Conservation (phyloP, 2,888 invertebrate genomes). For the Melipona bicolor region DNA sequence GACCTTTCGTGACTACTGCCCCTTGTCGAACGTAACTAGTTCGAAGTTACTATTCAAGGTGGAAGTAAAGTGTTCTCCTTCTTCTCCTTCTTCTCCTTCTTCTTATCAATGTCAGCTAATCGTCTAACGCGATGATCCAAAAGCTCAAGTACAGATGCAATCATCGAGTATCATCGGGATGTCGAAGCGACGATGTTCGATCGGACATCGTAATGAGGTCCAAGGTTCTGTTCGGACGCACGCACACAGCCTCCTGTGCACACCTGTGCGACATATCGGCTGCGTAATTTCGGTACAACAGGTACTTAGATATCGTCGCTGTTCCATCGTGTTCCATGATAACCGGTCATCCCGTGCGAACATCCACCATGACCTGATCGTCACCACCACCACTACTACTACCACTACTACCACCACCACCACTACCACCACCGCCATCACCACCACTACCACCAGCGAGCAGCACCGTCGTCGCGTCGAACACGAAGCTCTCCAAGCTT, state of each 20-base stretch:
- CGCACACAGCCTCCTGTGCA: slow-evolving; percentile 20
- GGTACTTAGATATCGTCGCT: slow-evolving; percentile 23
- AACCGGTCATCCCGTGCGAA: slow-evolving; percentile 49
- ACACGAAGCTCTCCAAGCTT: slow-evolving; percentile 44
- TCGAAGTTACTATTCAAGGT: background rate
- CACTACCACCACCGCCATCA: slow-evolving; percentile 28
- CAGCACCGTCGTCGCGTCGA: slow-evolving; percentile 41
- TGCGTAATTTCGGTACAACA: slow-evolving; percentile 35
- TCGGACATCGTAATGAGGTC: slow-evolving; percentile 22
- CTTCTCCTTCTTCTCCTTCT: background rate
- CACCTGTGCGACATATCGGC: slow-evolving; percentile 7
- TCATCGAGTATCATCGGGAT: slow-evolving; percentile 28
- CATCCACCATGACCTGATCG: slow-evolving; percentile 45
- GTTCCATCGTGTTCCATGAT: slow-evolving; percentile 27
- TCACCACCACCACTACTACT: slow-evolving; percentile 22
- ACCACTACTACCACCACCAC: slow-evolving; percentile 26
- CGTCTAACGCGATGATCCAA: slow-evolving; percentile 4
- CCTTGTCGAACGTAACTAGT: background rate
- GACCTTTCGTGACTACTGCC: background rate
- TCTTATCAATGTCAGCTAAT: slow-evolving; percentile 10
- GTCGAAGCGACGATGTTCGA: slow-evolving; percentile 3
- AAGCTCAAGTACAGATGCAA: slow-evolving; percentile 28
- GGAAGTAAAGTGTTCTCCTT: background rate
- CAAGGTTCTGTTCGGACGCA: slow-evolving; percentile 16
- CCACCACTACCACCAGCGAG: slow-evolving; percentile 32